Evolutionary conservation across 2,113 vertebrate species (phyloP).

Genomic region (Oryzias celebensis): DNA sequence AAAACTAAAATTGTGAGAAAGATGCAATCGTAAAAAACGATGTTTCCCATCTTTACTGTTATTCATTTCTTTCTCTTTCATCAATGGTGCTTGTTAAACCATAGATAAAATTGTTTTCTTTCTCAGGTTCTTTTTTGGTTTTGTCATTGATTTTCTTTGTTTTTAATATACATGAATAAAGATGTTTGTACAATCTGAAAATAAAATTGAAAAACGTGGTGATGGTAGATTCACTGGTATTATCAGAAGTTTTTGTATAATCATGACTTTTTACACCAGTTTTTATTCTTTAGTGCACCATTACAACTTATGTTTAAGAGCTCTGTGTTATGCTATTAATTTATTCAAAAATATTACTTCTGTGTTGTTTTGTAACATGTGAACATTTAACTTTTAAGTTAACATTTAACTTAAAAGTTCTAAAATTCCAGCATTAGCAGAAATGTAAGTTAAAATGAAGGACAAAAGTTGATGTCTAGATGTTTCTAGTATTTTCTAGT

Average conservation of each 20-base stretch:
- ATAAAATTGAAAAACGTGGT: neutral
- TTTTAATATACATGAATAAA: slow-evolving; percentile 37
- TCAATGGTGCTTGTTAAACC: slow-evolving; percentile 49
- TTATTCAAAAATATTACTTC: neutral
- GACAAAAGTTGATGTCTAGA: no score
- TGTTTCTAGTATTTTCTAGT: no score
- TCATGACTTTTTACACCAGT: slow-evolving; percentile 33
- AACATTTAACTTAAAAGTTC: neutral
- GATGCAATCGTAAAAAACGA: neutral
- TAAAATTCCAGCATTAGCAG: neutral
- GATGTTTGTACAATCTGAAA: slow-evolving; percentile 31
- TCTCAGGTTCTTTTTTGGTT: slow-evolving; percentile 73
- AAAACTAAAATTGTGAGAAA: neutral
- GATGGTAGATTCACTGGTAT: slow-evolving; percentile 17
- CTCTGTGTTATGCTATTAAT: neutral
- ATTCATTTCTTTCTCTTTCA: slow-evolving; percentile 19
- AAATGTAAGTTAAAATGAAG: no score
- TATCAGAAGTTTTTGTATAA: slow-evolving; percentile 36
- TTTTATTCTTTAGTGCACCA: slow-evolving; percentile 60
- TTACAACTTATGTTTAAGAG: slow-evolving; percentile 64
- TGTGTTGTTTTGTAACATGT: neutral
- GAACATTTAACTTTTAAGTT: no score
- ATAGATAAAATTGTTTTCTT: slow-evolving; percentile 51
- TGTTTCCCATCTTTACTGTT: neutral
- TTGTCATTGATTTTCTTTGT: slow-evolving; percentile 31